Conservation (phyloP, 2,797 vertebrate species). For the Allobates femoralis region DNA sequence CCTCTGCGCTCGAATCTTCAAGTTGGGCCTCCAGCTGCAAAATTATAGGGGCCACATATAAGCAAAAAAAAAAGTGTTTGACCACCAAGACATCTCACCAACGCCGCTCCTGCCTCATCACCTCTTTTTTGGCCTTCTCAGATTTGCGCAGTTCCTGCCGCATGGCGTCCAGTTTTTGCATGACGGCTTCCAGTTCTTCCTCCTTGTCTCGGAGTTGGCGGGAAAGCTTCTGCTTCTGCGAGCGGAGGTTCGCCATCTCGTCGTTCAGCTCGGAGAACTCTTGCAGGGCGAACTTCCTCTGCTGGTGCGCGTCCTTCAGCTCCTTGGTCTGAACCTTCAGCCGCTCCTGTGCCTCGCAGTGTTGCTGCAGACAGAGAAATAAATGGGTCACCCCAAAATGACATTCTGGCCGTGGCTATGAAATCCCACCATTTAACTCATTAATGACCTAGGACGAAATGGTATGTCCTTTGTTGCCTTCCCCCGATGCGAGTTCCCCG, state of each 20-base stretch:
- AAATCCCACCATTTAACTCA: too few species aligned
- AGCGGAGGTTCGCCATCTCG: conserved; percentile 87
- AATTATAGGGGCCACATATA: neutral
- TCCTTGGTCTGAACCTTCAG: conserved; percentile 90
- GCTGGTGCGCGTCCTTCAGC: conserved; percentile 91
- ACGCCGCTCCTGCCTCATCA: too few species aligned
- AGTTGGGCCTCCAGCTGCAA: conserved; percentile 89
- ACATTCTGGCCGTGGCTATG: too few species aligned
- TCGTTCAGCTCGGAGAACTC: conserved; percentile 92
- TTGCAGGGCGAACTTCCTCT: conserved; percentile 90
- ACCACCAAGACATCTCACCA: too few species aligned
- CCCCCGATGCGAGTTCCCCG: too few species aligned
- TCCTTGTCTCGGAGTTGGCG: conserved; percentile 93
- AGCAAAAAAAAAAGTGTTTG: too few species aligned
- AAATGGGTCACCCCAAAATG: neutral
- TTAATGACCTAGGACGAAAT: too few species aligned
- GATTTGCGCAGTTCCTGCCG: conserved; percentile 89
- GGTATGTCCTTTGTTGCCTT: too few species aligned
- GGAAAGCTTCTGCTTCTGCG: conserved; percentile 89
- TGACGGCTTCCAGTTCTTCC: conserved; percentile 87
- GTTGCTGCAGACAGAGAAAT: conserved; percentile 80
- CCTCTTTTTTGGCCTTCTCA: conserved; percentile 91
- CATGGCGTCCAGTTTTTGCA: conserved; percentile 87
- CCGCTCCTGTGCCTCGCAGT: conserved; percentile 89
- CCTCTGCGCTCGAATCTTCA: conserved; percentile 86